A percentile compares a stretch with the other conserved stretches of the same genome.
phyloP scores from a whole-genome alignment of 2,888 invertebrate species.

The Rhingia rostrata region DNA sequence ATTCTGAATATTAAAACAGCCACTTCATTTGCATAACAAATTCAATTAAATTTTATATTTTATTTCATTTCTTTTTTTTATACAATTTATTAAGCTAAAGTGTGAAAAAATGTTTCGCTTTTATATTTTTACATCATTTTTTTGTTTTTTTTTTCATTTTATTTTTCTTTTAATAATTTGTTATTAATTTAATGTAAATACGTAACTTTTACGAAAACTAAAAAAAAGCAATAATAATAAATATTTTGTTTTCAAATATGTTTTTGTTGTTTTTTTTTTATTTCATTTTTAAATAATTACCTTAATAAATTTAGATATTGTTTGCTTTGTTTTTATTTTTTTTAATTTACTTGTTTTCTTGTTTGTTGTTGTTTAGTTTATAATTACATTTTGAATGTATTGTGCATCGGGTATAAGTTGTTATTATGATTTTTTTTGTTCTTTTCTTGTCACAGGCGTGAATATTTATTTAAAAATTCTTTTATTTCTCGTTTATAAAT shows the following conservation, averaged over 20 bases:
- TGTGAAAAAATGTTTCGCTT: conserved; percentile 83
- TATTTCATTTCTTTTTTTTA: conserved; percentile 79
- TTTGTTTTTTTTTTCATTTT: conserved; percentile 76
- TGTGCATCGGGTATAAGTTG: conserved; percentile 75
- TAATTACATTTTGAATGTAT: conserved; percentile 75
- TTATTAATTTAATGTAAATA: conserved; percentile 78
- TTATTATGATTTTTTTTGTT: conserved; percentile 74
- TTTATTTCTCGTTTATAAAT: conserved; percentile 76
- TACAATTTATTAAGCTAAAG: conserved; percentile 83
- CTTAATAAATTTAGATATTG: conserved; percentile 69
- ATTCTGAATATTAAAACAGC: background rate
- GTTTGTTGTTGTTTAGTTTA: conserved; percentile 76
- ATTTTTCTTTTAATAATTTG: conserved; percentile 76
- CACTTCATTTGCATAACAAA: conserved; percentile 83
- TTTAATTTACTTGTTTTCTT: conserved; percentile 75
- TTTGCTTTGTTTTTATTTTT: conserved; percentile 72
- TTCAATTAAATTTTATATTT: conserved; percentile 83
- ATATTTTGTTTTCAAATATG: conserved; percentile 80
- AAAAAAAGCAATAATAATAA: conserved; percentile 80
- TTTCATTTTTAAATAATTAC: conserved; percentile 66
- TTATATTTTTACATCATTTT: conserved; percentile 78
- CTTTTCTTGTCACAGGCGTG: conserved; percentile 73
- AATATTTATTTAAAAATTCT: conserved; percentile 73
- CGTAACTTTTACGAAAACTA: conserved; percentile 80
- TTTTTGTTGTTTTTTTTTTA: conserved; percentile 44